A percentile compares a stretch with the other conserved stretches of the same genome.
Conservation (phyloP, 2,113 vertebrate genomes). For the Syrmaticus mikado region DNA sequence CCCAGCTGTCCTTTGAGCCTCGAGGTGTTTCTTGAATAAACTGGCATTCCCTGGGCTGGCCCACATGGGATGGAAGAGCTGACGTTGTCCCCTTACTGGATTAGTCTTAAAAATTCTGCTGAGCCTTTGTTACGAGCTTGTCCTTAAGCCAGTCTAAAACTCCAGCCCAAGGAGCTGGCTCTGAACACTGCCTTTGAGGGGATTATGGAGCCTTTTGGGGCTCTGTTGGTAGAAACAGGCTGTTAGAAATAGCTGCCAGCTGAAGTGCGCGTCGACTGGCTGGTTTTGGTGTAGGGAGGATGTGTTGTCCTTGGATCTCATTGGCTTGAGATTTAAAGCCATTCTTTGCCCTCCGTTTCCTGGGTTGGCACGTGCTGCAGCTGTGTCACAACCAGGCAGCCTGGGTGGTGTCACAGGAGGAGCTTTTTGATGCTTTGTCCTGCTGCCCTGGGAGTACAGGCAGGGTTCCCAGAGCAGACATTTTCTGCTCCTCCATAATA, state of each 20-base stretch:
- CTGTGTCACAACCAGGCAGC: background rate
- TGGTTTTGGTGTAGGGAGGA: background rate
- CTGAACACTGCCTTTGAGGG: conserved; percentile 2
- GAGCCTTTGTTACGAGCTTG: background rate
- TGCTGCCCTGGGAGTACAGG: rapidly evolving
- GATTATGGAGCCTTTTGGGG: background rate
- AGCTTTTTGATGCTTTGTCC: background rate
- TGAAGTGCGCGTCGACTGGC: background rate
- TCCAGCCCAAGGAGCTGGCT: background rate
- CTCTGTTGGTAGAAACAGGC: background rate
- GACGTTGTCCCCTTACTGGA: background rate
- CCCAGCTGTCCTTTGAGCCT: background rate
- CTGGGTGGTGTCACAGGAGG: background rate
- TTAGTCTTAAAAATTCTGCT: conserved; percentile 48
- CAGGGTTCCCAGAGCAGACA: background rate
- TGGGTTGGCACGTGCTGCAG: background rate
- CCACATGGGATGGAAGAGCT: background rate
- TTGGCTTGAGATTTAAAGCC: background rate
- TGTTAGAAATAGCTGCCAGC: background rate
- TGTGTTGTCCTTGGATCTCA: background rate
- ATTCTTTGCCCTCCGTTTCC: background rate
- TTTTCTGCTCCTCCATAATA: background rate
- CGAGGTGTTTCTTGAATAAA: background rate
- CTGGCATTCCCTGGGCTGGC: background rate
- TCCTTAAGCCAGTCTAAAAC: conserved; percentile 42